These are phyloP conservation scores for rabbit (Oryctolagus cuniculus) DNA, from an alignment of 2,113 vertebrate species.

Conservation along the genomic window mOryCun1.1 NC_091445.1:3895501-3896000, in stretches of 20 bases:
- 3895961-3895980: background rate
- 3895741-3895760: background rate
- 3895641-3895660: background rate
- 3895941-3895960: background rate
- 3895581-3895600: background rate
- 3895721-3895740: background rate
- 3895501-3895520: no score
- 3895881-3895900: slow-evolving; percentile 18
- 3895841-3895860: background rate
- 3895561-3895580: background rate
- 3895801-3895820: background rate
- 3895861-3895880: background rate
- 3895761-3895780: no score
- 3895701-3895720: no score
- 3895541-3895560: no score
- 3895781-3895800: background rate
- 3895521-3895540: no score
- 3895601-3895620: background rate
- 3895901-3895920: background rate
- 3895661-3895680: background rate
- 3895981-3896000: background rate
- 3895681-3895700: background rate
- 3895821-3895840: background rate
- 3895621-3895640: background rate
- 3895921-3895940: slow-evolving; percentile 19